Percentiles rank a stretch among this genome's conserved stretches.
These are phyloP conservation scores for Nebria brevicollis DNA, from an alignment of 2,888 invertebrate species.

Conservation along the genomic window DNA sequence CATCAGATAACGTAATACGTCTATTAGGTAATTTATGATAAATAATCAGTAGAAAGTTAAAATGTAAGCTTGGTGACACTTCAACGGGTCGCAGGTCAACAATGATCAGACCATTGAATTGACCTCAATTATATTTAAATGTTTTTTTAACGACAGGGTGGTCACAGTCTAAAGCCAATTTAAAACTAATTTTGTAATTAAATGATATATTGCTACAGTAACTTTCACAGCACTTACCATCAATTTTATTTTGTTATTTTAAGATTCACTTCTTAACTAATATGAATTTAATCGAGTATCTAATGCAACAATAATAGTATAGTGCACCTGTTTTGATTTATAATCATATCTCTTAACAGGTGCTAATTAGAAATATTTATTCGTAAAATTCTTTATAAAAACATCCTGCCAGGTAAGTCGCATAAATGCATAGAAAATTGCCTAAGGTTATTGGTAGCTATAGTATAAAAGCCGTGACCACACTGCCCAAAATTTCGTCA, in stretches of 20 bases:
- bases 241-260: neutral
- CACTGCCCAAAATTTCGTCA: no score
- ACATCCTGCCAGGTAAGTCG: no score
- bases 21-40: constrained; percentile 8
- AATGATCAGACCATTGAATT: constrained; percentile 28
- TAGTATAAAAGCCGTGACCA: no score
- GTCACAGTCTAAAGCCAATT: neutral
- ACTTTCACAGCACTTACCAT: neutral
- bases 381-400: no score
- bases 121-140: constrained; percentile 30
- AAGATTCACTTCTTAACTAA: neutral
- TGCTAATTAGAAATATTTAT: no score
- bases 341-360: no score
- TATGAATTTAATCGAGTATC: neutral
- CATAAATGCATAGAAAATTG: no score
- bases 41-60: constrained; percentile 36
- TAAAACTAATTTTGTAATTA: neutral
- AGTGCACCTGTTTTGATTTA: no score
- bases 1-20: neutral
- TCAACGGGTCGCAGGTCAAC: constrained; percentile 27
- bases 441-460: no score
- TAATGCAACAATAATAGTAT: neutral
- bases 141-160: neutral
- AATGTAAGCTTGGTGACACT: constrained; percentile 17
- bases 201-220: neutral